phyloP scores from a whole-genome alignment of 2,888 invertebrate species.

The Sceliomorpha sp. region DNA sequence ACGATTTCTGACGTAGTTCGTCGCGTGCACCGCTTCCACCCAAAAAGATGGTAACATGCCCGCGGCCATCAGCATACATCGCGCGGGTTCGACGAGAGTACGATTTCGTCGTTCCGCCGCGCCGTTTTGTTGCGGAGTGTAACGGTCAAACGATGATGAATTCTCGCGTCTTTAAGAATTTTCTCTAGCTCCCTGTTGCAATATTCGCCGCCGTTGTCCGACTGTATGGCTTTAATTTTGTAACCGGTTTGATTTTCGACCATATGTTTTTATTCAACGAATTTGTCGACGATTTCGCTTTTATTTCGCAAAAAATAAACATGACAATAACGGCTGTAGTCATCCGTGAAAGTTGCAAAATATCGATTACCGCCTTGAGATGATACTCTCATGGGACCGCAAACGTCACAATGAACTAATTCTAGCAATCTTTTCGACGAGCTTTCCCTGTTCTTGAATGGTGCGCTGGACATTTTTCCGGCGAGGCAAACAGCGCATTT shows the following conservation, averaged over 20 bases:
- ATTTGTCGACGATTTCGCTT: constrained; percentile 38
- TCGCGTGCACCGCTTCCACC: constrained; percentile 60
- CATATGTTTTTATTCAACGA: constrained; percentile 33
- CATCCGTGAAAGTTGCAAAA: constrained; percentile 60
- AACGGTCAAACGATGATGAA: constrained; percentile 48
- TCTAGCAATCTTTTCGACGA: constrained; percentile 16
- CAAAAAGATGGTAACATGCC: constrained; percentile 53
- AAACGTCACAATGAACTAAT: too few relatives aligned
- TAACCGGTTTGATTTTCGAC: too few relatives aligned
- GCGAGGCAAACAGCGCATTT: background rate
- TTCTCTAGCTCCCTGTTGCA: background rate
- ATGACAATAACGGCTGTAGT: constrained; percentile 54
- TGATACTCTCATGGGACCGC: constrained; percentile 43
- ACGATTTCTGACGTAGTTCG: constrained; percentile 51
- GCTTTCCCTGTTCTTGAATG: constrained; percentile 4
- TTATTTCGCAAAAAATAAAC: constrained; percentile 33
- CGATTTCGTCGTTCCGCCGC: constrained; percentile 29
- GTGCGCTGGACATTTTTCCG: constrained; percentile 9
- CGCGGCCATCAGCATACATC: constrained; percentile 50
- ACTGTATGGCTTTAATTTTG: constrained; percentile 4
- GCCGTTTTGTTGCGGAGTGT: constrained; percentile 65
- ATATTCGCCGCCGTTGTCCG: constrained; percentile 6
- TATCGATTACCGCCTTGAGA: constrained; percentile 46
- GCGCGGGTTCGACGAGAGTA: constrained; percentile 15
- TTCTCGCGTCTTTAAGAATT: constrained; percentile 5